These are phyloP conservation scores for Drosophila burlai DNA, from an alignment of 1,140 invertebrate species.

Conservation along the genomic window DNA sequence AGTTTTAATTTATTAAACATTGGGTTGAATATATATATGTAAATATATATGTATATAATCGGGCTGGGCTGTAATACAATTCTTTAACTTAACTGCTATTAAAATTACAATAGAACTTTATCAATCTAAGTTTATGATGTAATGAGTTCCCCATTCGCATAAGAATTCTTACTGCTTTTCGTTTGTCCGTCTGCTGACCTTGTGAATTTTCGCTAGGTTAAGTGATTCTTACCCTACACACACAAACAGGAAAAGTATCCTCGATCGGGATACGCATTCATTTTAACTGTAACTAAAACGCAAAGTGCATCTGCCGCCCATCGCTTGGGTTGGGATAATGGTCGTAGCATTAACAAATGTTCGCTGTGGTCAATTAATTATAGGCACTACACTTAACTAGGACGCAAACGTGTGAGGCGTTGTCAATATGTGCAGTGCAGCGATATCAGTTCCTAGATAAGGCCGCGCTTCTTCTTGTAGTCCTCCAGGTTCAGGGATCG, in stretches of 20 bases:
- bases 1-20: slow-evolving; percentile 40
- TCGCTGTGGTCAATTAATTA: slow-evolving; percentile 39
- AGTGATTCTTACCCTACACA: slow-evolving; percentile 16
- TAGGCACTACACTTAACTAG: slow-evolving; percentile 57
- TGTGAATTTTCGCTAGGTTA: slow-evolving; percentile 24
- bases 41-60: background rate
- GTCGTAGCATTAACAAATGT: slow-evolving; percentile 29
- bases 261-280: background rate
- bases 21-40: background rate
- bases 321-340: slow-evolving; percentile 11
- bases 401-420: slow-evolving; percentile 37
- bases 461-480: slow-evolving; percentile 97
- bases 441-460: slow-evolving; percentile 89
- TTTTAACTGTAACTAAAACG: slow-evolving; percentile 31
- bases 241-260: slow-evolving; percentile 18
- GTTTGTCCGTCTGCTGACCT: background rate
- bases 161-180: slow-evolving; percentile 1
- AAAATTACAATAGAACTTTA: slow-evolving; percentile 19
- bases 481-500: slow-evolving; percentile 97
- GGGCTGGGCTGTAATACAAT: slow-evolving; percentile 38
- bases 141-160: slow-evolving; percentile 17
- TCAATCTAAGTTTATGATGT: slow-evolving; percentile 4
- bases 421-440: slow-evolving; percentile 24
- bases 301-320: background rate
- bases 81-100: slow-evolving; percentile 50